Conservation (phyloP, 2,888 invertebrate genomes). For the Drosophila birchii region DNA sequence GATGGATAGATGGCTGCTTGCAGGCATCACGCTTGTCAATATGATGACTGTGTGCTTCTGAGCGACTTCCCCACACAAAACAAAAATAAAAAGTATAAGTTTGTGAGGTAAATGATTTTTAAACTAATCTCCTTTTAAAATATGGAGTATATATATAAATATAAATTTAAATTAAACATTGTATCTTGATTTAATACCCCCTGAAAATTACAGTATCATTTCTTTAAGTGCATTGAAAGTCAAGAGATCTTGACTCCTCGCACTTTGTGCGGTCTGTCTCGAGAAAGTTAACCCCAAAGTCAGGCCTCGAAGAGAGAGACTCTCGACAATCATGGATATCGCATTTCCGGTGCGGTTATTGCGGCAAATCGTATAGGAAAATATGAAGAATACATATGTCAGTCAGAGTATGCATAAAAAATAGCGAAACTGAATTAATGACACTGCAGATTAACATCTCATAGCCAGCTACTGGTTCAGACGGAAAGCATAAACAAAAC, state of each 20-base stretch:
- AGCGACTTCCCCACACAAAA: conserved; percentile 35
- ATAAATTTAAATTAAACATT: neutral
- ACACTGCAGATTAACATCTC: conserved; percentile 47
- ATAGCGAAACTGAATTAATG: conserved; percentile 47
- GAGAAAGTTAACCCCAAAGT: conserved; percentile 57
- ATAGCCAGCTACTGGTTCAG: conserved; percentile 42
- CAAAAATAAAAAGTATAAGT: neutral
- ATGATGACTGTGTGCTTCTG: conserved; percentile 44
- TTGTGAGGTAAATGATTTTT: neutral
- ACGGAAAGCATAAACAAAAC: conserved; percentile 23
- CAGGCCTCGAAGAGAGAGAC: conserved; percentile 28
- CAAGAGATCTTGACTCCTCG: conserved; percentile 63
- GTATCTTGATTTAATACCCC: neutral
- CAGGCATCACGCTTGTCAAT: conserved; percentile 70
- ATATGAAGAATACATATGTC: conserved; percentile 5
- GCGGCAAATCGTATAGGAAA: conserved; percentile 56
- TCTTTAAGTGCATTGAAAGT: neutral
- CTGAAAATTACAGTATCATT: neutral
- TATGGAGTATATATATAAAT: too few species aligned
- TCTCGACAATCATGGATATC: conserved; percentile 56
- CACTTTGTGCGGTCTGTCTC: conserved; percentile 57
- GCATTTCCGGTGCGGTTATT: conserved; percentile 73
- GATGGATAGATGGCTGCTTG: conserved; percentile 5
- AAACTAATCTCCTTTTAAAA: neutral
- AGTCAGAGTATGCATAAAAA: neutral